Evolutionary conservation across 2,797 vertebrate genomes (phyloP).

Genomic region (Myiothlypis coronata): DNA sequence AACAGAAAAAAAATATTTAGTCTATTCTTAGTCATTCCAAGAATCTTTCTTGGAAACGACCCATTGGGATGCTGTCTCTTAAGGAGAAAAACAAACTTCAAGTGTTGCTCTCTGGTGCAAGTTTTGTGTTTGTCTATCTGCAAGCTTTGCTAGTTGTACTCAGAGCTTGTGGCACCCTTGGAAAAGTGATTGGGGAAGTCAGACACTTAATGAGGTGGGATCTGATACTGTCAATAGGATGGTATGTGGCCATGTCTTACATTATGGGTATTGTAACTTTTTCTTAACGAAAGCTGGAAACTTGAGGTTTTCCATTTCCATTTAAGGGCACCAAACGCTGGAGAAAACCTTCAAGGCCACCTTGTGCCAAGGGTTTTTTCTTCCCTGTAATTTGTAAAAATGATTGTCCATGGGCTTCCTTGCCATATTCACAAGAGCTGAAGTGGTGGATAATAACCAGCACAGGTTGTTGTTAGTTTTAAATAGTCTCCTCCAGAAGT

Average conservation of each 20-base stretch:
- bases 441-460: neutral
- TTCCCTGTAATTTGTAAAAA: slow-evolving; percentile 12
- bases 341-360: neutral
- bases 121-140: neutral
- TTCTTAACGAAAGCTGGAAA: neutral
- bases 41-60: neutral
- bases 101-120: neutral
- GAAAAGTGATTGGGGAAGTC: neutral
- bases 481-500: neutral
- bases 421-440: neutral
- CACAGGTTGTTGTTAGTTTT: neutral
- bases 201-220: neutral
- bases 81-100: neutral
- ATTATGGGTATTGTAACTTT: neutral
- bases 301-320: neutral
- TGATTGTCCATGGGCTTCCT: neutral
- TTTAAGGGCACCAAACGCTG: neutral
- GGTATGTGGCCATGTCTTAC: neutral
- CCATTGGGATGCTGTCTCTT: neutral
- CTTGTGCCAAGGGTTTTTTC: neutral
- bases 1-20: neutral
- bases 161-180: neutral
- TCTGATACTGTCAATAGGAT: neutral
- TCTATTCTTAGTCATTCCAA: neutral
- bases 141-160: neutral